Conservation (phyloP, 2,797 vertebrate genomes). For the Masticophis lateralis region DNA sequence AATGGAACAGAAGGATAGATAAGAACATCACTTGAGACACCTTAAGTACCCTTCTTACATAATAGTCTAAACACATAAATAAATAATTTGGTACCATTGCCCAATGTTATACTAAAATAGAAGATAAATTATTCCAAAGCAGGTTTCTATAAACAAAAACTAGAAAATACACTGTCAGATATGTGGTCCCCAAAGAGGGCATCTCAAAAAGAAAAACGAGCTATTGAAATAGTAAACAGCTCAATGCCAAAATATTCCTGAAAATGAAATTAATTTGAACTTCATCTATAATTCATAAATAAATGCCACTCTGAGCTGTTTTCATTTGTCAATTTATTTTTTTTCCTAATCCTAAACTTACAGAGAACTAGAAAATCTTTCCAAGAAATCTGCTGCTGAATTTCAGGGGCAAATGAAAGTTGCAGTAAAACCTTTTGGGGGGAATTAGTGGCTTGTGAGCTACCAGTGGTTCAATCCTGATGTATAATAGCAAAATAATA, state of each 20-base stretch:
- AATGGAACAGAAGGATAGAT: background rate
- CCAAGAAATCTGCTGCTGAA: background rate
- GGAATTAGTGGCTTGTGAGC: background rate
- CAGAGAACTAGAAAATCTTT: background rate
- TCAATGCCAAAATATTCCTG: background rate
- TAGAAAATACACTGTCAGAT: background rate
- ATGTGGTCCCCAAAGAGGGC: background rate
- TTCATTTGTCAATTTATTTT: background rate
- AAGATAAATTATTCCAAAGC: background rate
- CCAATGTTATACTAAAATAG: background rate
- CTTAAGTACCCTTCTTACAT: background rate
- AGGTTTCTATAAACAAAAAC: background rate
- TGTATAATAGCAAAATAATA: background rate
- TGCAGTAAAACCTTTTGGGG: background rate
- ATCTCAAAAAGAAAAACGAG: background rate
- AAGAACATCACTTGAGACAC: background rate
- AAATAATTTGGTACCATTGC: background rate
- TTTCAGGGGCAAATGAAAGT: background rate
- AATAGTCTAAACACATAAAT: background rate
- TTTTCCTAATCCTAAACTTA: background rate
- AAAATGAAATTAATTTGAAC: background rate
- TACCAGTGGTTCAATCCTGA: background rate
- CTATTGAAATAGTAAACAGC: background rate
- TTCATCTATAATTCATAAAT: background rate
- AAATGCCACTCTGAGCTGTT: background rate